Conservation (phyloP, 2,888 invertebrate species). For the Allygus modestus region DNA sequence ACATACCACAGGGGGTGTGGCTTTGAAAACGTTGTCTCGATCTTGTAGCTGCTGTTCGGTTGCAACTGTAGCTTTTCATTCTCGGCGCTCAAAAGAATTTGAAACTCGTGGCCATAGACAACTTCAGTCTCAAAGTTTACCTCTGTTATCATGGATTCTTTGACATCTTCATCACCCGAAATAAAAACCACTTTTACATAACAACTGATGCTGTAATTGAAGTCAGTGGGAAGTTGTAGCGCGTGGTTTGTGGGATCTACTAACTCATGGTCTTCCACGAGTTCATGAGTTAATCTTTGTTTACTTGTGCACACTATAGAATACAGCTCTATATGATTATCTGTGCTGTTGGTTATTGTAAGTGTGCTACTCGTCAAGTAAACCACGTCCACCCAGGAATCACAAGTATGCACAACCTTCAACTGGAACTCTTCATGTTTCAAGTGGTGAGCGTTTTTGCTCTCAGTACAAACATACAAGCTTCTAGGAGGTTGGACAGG, state of each 20-base stretch:
- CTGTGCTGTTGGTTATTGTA: neutral
- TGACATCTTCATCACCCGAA: neutral
- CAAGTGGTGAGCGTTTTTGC: constrained; percentile 16
- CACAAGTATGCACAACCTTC: neutral
- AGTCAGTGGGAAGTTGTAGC: neutral
- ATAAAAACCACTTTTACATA: neutral
- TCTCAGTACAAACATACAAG: constrained; percentile 28
- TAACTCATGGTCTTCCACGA: neutral
- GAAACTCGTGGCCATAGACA: constrained; percentile 12
- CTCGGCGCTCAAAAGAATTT: neutral
- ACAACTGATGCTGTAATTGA: neutral
- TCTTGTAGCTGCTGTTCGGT: constrained; percentile 1
- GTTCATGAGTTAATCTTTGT: neutral
- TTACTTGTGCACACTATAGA: constrained; percentile 9
- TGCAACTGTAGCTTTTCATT: neutral
- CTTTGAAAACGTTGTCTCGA: constrained; percentile 4
- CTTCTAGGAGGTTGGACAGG: neutral
- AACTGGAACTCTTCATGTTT: constrained; percentile 24
- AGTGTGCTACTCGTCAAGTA: neutral
- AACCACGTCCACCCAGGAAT: neutral
- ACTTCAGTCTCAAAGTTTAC: constrained; percentile 7
- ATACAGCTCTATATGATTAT: neutral
- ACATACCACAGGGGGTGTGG: constrained; percentile 10
- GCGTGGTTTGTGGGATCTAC: neutral
- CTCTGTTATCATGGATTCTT: neutral